Conservation (phyloP, 2,888 invertebrate species). For the Anorthoa munda region DNA sequence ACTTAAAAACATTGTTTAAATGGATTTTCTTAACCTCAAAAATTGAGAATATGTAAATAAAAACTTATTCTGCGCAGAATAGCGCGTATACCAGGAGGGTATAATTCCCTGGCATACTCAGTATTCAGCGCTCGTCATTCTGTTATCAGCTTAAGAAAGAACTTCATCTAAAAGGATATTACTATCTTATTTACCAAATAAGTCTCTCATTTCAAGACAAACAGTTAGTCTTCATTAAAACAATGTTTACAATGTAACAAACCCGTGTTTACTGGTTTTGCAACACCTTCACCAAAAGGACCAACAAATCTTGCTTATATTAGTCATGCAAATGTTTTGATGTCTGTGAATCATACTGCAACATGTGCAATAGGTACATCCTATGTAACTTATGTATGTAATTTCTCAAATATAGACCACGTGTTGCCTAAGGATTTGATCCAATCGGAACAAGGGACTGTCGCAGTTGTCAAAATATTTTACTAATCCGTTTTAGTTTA, state of each 20-base stretch:
- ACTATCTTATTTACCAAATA: slow-evolving; percentile 6
- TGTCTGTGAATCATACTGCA: slow-evolving; percentile 77
- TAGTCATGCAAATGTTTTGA: slow-evolving; percentile 47
- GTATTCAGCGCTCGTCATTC: background rate
- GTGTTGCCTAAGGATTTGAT: slow-evolving; percentile 26
- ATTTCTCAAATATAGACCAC: slow-evolving; percentile 61
- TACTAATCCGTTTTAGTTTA: slow-evolving; percentile 1
- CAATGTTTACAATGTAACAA: slow-evolving; percentile 25
- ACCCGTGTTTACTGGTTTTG: slow-evolving; percentile 29
- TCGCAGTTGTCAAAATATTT: slow-evolving; percentile 2
- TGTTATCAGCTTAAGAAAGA: background rate
- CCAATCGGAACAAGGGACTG: slow-evolving; percentile 1
- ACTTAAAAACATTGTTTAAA: slow-evolving; percentile 8
- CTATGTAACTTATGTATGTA: slow-evolving; percentile 31
- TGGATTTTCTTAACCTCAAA: background rate
- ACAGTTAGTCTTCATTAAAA: background rate
- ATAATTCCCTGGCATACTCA: background rate
- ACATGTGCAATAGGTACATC: slow-evolving; percentile 50
- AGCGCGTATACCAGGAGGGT: background rate
- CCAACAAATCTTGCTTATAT: slow-evolving; percentile 39
- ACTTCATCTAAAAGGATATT: background rate
- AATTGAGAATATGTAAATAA: background rate
- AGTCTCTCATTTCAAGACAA: slow-evolving; percentile 1
- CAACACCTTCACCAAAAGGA: slow-evolving; percentile 38
- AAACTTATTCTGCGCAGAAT: background rate